Percentiles rank a stretch among this genome's conserved stretches.
These are phyloP conservation scores for Xerus inauris DNA, from an alignment of 2,113 vertebrate species.

Conservation along the genomic window DNA sequence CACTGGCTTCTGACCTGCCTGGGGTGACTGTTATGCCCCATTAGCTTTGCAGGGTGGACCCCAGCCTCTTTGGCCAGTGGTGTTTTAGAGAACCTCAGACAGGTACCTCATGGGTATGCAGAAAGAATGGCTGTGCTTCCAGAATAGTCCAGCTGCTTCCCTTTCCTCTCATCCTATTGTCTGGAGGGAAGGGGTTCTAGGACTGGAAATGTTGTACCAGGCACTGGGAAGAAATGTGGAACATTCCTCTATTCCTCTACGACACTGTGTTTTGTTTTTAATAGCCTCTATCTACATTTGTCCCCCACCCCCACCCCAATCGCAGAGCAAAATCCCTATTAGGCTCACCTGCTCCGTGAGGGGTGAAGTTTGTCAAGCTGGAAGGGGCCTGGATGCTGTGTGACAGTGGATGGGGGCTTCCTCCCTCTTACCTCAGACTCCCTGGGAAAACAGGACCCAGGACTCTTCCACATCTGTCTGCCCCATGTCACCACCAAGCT, in stretches of 20 bases:
- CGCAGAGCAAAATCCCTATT: not conserved
- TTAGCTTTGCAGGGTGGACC: not conserved
- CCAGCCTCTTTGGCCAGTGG: not conserved
- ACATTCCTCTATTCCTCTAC: not conserved
- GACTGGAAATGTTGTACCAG: not conserved
- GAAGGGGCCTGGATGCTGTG: not conserved
- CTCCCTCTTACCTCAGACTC: not conserved
- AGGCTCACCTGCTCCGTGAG: not conserved
- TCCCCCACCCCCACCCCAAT: accelerated
- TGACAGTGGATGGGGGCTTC: too few species aligned
- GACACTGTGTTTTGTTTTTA: not conserved
- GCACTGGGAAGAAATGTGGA: not conserved
- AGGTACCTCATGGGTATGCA: accelerated
- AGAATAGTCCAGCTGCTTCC: too few species aligned
- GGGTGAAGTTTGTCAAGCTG: not conserved
- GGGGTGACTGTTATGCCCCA: not conserved
- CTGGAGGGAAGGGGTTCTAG: not conserved
- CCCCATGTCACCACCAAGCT: not conserved
- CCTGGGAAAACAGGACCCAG: not conserved
- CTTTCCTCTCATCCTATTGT: not conserved
- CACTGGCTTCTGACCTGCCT: not conserved
- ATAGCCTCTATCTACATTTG: not conserved
- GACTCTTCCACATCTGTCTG: not conserved
- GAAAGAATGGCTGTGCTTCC: not conserved
- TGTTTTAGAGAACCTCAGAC: not conserved